Conservation (phyloP, 53 echinoderm and acorn worm species). For the Arbacia lixula region DNA sequence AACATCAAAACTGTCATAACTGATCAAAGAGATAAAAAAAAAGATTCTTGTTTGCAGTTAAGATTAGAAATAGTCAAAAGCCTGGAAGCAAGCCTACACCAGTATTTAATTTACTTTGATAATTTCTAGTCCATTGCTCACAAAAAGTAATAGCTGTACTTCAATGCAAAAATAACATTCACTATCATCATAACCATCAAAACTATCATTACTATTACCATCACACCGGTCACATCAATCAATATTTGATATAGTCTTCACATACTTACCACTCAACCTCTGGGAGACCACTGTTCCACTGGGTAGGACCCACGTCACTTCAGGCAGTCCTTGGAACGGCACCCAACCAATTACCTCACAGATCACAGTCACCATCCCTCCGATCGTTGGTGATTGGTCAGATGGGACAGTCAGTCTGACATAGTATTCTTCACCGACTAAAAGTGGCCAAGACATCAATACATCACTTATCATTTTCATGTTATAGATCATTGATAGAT, state of each 20-base stretch:
- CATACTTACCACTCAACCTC: conserved; percentile 38
- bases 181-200: background rate
- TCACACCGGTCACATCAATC: background rate
- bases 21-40: no score
- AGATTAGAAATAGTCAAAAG: no score
- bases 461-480: no score
- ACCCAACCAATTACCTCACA: conserved; percentile 80
- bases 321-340: conserved; percentile 34
- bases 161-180: background rate
- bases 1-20: no score
- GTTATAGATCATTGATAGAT: no score
- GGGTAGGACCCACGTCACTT: conserved; percentile 46
- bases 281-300: background rate
- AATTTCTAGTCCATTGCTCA: no score
- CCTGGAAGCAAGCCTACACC: no score
- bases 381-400: conserved; percentile 69
- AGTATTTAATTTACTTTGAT: no score
- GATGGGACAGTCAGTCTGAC: conserved; percentile 74
- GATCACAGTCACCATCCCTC: conserved; percentile 67
- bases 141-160: no score
- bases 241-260: background rate
- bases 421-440: conserved; percentile 79
- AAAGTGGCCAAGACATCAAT: no score
- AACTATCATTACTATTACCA: background rate
- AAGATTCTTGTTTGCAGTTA: no score